Conservation (phyloP, 2,113 vertebrate genomes). For the Castor canadensis region DNA sequence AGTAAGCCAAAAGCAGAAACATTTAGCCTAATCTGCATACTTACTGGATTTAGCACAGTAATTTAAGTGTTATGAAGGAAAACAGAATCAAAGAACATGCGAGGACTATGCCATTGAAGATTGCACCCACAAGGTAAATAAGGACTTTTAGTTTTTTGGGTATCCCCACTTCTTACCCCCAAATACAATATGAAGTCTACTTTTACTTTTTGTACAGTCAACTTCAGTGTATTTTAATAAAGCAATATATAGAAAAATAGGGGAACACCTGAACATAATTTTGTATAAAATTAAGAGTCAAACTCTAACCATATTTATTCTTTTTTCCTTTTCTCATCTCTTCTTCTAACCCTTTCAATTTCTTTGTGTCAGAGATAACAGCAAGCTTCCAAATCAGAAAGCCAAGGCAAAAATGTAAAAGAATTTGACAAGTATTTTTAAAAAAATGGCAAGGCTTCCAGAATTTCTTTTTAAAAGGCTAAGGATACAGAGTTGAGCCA, state of each 20-base stretch:
- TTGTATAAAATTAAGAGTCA: not conserved
- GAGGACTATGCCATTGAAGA: not conserved
- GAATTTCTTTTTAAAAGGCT: not conserved
- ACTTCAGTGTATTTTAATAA: not conserved
- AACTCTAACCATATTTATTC: not conserved
- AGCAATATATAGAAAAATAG: not conserved
- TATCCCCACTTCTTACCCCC: not conserved
- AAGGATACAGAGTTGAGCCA: not conserved
- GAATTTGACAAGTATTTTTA: conserved; percentile 5
- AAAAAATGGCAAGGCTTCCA: not conserved
- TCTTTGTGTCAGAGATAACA: not conserved
- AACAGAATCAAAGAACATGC: not conserved
- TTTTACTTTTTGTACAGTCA: not conserved
- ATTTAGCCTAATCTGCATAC: not conserved
- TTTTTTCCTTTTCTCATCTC: not conserved
- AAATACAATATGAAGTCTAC: conserved; percentile 8
- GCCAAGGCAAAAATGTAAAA: conserved; percentile 19
- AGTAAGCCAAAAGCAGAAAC: conserved; percentile 30
- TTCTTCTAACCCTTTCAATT: conserved; percentile 1
- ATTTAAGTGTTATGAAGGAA: not conserved
- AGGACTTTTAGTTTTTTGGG: not conserved
- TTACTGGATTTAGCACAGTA: not conserved
- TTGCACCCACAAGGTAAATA: not conserved
- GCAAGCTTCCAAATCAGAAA: not conserved
- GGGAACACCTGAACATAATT: not conserved